Evolutionary conservation across 2,888 invertebrate species (phyloP), one percentile per base, ranked within the genome.

Genomic region (Coremacera marginata): DNA sequence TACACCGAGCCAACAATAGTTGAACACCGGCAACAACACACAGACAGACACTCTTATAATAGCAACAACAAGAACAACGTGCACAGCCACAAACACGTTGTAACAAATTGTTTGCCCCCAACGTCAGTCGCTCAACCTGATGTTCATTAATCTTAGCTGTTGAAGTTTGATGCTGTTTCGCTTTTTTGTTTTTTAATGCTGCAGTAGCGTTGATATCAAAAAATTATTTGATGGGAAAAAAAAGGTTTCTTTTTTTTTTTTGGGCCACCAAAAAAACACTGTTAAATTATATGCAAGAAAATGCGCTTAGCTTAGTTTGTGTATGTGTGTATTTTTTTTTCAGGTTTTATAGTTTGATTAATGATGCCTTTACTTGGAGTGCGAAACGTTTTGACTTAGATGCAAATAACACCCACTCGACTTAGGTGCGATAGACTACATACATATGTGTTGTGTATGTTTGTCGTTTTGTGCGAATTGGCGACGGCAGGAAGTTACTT

Each of bases 291-390:
- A 55, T 55, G 55, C 55, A 55, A 44, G 44, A 44, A 44, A 44
- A 44, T 44, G 44, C 44, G 44, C 44, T 44, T 44, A 11, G 44
- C 44, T 44, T 44, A 44, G 44, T 44, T 44, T 11, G 44, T 44
- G 44, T 44, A 11, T 11, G 11, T 44, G 44, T 44, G 44, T 44
- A 11, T 44, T 62, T 51, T 49, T 70, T 70, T 57, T 5, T 27
- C 25, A 27, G 77, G 75, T 71, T 77, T 75, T 77, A 75, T 80
- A 79, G 78, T 81, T 80, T 82, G 82, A 82, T 81, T 81, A 82
- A 82, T 82, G 79, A 80, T 51, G 55, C 37, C 55, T 37, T 52
- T 55, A 49, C 19, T 37, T 51, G 27, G 19, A 27, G n/a, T 16
- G 55, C 52, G 31, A 44, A 67, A 67, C 34, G 67, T 65, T 49